Conservation (phyloP, 2,113 vertebrate genomes). For the Leucosticte australis region DNA sequence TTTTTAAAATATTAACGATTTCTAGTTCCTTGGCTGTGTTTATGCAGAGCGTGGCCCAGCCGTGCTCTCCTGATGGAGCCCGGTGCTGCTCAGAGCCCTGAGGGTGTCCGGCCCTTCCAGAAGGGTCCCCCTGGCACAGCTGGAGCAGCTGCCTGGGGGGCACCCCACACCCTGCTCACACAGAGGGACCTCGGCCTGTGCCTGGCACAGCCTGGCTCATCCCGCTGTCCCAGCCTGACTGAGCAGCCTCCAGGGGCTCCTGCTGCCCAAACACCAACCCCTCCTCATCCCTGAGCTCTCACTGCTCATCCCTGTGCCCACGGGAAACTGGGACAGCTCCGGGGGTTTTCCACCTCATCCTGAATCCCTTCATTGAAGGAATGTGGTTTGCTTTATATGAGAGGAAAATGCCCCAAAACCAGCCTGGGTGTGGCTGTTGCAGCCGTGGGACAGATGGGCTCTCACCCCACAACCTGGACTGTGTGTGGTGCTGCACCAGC, state of each 20-base stretch:
- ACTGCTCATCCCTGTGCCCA: accelerated
- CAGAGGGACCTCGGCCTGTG: accelerated
- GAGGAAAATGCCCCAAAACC: accelerated
- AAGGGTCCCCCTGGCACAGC: background rate
- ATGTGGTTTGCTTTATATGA: background rate
- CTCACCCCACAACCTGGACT: background rate
- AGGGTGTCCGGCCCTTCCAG: background rate
- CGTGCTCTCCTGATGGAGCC: background rate
- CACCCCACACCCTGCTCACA: background rate
- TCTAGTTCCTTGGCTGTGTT: background rate
- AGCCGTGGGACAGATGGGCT: background rate
- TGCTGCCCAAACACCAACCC: background rate
- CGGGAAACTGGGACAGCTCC: accelerated
- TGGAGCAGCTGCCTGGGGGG: background rate
- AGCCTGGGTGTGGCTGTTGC: accelerated
- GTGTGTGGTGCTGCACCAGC: background rate
- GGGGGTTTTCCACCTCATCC: background rate
- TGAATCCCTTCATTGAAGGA: background rate
- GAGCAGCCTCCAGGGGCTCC: background rate
- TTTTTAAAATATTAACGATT: background rate
- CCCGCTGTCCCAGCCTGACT: background rate
- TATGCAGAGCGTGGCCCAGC: background rate
- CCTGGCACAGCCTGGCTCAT: background rate
- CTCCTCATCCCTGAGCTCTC: background rate
- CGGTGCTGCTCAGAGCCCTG: accelerated